Evolutionary conservation across 2,888 invertebrate genomes (phyloP), one percentile per base, ranked within the genome.

Genomic region (Bibio marci): DNA sequence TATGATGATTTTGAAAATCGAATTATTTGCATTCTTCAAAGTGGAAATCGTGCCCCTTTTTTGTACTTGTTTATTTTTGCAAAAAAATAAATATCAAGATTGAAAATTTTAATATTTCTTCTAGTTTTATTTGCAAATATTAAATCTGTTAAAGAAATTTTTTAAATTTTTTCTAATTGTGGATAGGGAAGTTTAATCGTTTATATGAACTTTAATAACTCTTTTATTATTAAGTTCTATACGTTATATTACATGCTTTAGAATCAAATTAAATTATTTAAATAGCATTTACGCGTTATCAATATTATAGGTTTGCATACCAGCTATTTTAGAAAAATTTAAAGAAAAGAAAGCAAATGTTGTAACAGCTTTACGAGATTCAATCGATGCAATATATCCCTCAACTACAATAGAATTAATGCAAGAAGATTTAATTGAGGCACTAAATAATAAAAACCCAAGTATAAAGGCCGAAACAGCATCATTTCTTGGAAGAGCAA

Each of bases 331-430:
- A 27, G 95, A 97, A 52, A 98, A 97, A 62, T 97, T 97, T 55
- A 92, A 92, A 53, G 97, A 98, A 60, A 97, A 94, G 67, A 98
- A 98, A 53, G 69, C 78, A 3, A 81, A 76, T 52, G 94, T 97
- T 2, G 90, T 97, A 0, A 57, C 71, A 3, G 81, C 87, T 0
- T 63, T 98, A 33, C 66, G 87, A 39, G 94, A 95, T 43, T 86
- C 91, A 5, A 78, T 86, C 17, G 97, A 97, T 64, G 86, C 85
- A 28, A 75, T 88, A 45, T 92, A 80, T 58, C 58, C 62, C 7
- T 66, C 91, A 78, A 83, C 85, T 3, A 80, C 70, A 39, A 61
- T 88, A 28, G 90, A 90, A 63, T 69, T 74, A 0, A 80, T 87
- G 55, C 71, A 80, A 52, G 95, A 98, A 52, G 88, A 88, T 52